Percentiles rank a stretch among this genome's conserved stretches.
These are phyloP conservation scores for Picathartes gymnocephalus DNA, from an alignment of 2,113 vertebrate genomes.

Conservation along the genomic window DNA sequence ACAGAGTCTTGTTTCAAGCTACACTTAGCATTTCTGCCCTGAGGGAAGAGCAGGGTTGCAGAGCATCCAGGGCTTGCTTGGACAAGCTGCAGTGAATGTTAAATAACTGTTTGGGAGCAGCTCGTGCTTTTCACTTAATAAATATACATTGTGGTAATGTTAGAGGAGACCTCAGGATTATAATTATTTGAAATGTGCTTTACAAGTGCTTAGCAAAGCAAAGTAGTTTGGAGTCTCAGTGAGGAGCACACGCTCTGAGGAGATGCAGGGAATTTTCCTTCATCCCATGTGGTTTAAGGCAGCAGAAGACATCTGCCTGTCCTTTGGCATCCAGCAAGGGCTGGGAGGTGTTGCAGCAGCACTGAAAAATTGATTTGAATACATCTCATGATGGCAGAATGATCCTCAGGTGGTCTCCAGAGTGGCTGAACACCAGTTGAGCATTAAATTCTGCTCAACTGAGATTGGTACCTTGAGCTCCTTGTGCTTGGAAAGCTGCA, in stretches of 20 bases:
- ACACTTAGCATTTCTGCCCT: slow-evolving; percentile 58
- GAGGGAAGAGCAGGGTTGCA: slow-evolving; percentile 16
- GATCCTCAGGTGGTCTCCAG: not conserved
- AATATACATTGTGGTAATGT: slow-evolving; percentile 48
- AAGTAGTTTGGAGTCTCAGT: not conserved
- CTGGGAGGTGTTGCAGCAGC: not conserved
- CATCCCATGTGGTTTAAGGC: not conserved
- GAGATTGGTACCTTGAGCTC: not conserved
- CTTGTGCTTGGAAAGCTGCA: not conserved
- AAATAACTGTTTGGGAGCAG: slow-evolving; percentile 42
- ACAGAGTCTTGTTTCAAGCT: slow-evolving; percentile 16
- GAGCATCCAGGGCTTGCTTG: slow-evolving; percentile 43
- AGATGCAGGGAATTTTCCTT: not conserved
- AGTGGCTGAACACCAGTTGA: not conserved
- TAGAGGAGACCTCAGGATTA: slow-evolving; percentile 8
- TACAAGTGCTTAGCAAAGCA: slow-evolving; percentile 23
- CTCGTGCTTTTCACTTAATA: slow-evolving; percentile 37
- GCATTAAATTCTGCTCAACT: not conserved
- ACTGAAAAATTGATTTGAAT: not conserved
- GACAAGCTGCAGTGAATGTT: slow-evolving; percentile 53
- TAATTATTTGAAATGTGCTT: slow-evolving; percentile 53
- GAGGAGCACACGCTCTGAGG: not conserved
- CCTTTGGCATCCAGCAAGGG: not conserved
- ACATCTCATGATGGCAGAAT: not conserved
- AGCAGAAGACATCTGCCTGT: slow-evolving; percentile 6